Conservation (phyloP, 2,113 vertebrate genomes). For the Etheostoma cragini region DNA sequence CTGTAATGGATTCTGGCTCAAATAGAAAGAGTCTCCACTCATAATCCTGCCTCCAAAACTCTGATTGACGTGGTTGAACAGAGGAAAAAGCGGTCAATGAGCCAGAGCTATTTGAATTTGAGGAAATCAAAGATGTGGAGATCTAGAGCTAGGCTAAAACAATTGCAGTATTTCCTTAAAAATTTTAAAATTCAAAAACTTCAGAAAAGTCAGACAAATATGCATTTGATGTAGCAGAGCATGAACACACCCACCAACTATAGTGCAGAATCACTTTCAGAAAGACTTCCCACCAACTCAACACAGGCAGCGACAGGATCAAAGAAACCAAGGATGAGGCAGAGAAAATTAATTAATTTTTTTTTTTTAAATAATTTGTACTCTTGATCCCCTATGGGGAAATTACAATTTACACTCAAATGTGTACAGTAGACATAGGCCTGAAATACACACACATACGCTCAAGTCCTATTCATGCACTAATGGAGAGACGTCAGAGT, state of each 20-base stretch:
- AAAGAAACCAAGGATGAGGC: conserved; percentile 14
- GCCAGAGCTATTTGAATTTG: neutral
- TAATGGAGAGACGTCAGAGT: no score
- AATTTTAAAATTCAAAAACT: neutral
- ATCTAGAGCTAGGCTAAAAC: neutral
- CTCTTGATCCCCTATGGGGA: no score
- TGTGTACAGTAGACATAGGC: no score
- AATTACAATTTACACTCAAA: no score
- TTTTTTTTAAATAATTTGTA: no score
- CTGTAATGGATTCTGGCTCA: neutral
- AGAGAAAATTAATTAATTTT: conserved; percentile 20
- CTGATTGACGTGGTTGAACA: neutral
- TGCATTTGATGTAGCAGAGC: no score
- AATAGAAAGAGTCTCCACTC: neutral
- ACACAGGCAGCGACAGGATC: neutral
- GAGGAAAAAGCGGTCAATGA: neutral
- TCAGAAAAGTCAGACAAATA: neutral
- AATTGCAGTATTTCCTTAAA: no score
- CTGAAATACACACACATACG: no score
- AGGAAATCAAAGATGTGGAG: neutral
- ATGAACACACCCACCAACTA: neutral
- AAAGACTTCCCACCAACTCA: neutral
- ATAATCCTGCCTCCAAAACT: neutral
- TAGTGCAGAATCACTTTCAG: neutral
- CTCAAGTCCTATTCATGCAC: no score